Percentiles rank a stretch among this genome's conserved stretches.
These are phyloP conservation scores for Axea sp. DNA, from an alignment of 2,888 invertebrate genomes.

Conservation along the genomic window DNA sequence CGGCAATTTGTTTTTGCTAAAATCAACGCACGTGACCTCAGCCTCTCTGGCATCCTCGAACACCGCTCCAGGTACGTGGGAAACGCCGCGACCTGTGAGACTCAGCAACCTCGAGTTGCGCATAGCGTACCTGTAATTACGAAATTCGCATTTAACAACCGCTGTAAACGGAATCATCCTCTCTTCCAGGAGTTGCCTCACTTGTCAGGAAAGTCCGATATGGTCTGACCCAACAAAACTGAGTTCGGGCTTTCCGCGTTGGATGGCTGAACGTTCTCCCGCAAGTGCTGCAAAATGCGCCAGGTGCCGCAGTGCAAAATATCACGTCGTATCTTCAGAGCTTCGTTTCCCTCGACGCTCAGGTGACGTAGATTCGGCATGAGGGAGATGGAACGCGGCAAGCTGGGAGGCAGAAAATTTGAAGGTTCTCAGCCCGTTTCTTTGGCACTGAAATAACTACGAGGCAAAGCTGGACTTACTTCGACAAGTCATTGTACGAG, in stretches of 20 bases:
- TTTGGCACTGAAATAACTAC: no score
- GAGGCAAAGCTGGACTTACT: no score
- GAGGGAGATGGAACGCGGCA: constrained; percentile 85
- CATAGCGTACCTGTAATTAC: constrained; percentile 81
- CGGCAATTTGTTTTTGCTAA: constrained; percentile 92
- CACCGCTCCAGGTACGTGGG: constrained; percentile 85
- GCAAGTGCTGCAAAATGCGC: constrained; percentile 88
- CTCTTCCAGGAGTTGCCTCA: no score
- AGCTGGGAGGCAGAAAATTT: constrained; percentile 75
- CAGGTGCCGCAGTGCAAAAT: constrained; percentile 91
- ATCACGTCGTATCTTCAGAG: constrained; percentile 90
- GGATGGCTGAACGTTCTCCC: constrained; percentile 83
- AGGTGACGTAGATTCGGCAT: constrained; percentile 90
- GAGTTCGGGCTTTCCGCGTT: constrained; percentile 76
- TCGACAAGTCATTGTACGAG: constrained; percentile 86
- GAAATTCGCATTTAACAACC: no score
- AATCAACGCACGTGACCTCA: constrained; percentile 87
- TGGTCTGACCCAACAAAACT: constrained; percentile 69
- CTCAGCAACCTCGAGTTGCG: constrained; percentile 82
- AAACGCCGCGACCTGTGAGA: constrained; percentile 83
- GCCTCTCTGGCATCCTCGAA: constrained; percentile 86
- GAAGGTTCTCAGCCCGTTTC: no score
- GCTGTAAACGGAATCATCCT: no score
- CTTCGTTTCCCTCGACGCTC: constrained; percentile 91
- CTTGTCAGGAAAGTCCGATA: constrained; percentile 81